Conservation (phyloP, 64 coral and sea anemone genomes). For the Montipora foliosa region DNA sequence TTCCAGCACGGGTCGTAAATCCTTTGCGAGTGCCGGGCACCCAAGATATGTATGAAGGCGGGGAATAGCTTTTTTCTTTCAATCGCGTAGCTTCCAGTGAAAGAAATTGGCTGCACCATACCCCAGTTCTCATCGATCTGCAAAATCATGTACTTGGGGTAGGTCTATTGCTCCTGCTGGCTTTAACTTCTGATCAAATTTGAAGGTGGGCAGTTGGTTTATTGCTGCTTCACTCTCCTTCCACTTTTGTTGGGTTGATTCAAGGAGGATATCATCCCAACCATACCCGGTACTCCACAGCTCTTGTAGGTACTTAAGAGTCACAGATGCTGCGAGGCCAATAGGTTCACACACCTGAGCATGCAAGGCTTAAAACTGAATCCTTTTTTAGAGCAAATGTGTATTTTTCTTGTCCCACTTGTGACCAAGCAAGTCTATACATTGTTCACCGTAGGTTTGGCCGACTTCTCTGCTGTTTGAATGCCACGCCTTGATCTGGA, state of each 20-base stretch:
- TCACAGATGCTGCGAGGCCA: background rate
- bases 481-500: no score
- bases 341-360: slow-evolving; percentile 34
- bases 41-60: slow-evolving; percentile 12
- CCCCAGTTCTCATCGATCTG: slow-evolving; percentile 60
- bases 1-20: no score
- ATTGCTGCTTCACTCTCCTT: slow-evolving; percentile 4
- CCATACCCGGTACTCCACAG: slow-evolving; percentile 31
- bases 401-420: slow-evolving; percentile 35
- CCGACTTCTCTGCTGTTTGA: no score
- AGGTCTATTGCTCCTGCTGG: background rate
- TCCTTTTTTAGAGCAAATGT: slow-evolving; percentile 25
- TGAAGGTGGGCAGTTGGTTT: slow-evolving; percentile 37
- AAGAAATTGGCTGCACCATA: slow-evolving; percentile 57
- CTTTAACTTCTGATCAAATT: background rate
- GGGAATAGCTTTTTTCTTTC: slow-evolving; percentile 66
- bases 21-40: no score
- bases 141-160: slow-evolving; percentile 72
- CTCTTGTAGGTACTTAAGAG: slow-evolving; percentile 35
- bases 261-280: slow-evolving; percentile 34
- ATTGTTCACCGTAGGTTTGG: background rate
- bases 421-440: slow-evolving; percentile 14
- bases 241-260: slow-evolving; percentile 9
- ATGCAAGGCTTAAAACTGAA: background rate
- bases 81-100: slow-evolving; percentile 42